Conservation (phyloP, 2,888 invertebrate genomes). For the Erpobdella octoculata region DNA sequence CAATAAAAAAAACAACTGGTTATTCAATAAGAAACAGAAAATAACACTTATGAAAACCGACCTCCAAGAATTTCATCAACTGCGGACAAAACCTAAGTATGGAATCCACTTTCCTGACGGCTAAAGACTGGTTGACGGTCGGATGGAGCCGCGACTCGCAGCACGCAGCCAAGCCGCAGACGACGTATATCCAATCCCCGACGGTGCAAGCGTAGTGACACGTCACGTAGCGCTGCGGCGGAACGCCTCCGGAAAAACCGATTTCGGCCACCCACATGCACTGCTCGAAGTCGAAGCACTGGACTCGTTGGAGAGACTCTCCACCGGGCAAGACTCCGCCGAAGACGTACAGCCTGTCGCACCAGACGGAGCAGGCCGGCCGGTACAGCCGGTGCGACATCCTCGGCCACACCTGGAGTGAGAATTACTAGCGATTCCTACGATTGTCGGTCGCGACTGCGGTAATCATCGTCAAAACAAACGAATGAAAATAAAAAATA, state of each 20-base stretch:
- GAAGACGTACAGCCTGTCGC: slow-evolving; percentile 35
- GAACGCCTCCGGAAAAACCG: neutral
- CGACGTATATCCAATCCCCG: slow-evolving; percentile 31
- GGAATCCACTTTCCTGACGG: slow-evolving; percentile 30
- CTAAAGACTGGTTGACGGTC: slow-evolving; percentile 31
- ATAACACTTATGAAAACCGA: neutral
- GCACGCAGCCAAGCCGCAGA: slow-evolving; percentile 31
- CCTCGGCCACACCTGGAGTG: slow-evolving; percentile 32
- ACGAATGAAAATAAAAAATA: too few species aligned
- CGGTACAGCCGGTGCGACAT: slow-evolving; percentile 36
- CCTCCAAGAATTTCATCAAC: slow-evolving; percentile 12
- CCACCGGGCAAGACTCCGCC: slow-evolving; percentile 36
- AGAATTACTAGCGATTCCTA: neutral
- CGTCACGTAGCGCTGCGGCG: slow-evolving; percentile 16
- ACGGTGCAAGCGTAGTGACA: slow-evolving; percentile 36
- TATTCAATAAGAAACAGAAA: neutral
- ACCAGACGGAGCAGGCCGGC: slow-evolving; percentile 34
- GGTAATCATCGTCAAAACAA: too few species aligned
- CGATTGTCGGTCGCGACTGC: too few species aligned
- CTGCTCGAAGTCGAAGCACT: slow-evolving; percentile 31
- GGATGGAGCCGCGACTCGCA: slow-evolving; percentile 15
- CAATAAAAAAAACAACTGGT: neutral
- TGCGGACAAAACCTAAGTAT: slow-evolving; percentile 35
- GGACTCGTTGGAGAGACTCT: slow-evolving; percentile 31
- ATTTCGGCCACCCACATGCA: slow-evolving; percentile 34